phyloP scores from a whole-genome alignment of 2,113 vertebrate species.

The Lophotis ruficrista region DNA sequence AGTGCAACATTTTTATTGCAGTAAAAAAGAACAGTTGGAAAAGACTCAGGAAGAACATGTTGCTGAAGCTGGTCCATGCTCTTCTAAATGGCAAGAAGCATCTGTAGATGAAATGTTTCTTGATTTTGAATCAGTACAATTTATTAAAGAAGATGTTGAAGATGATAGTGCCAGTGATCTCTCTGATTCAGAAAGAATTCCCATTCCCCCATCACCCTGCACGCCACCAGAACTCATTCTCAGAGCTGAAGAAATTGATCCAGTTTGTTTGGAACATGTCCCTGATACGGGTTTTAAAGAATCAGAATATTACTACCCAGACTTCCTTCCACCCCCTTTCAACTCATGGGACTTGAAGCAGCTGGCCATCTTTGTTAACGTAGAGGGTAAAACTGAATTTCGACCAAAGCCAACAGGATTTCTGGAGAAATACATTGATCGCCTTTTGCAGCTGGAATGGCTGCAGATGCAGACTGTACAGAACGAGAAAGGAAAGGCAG shows the following conservation, averaged over 20 bases:
- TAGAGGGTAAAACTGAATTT: constrained; percentile 63
- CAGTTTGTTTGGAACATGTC: constrained; percentile 46
- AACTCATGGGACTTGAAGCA: constrained; percentile 87
- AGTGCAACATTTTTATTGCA: neutral
- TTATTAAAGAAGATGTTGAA: constrained; percentile 76
- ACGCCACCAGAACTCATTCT: constrained; percentile 85
- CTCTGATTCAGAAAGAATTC: constrained; percentile 86
- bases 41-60: neutral
- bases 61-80: neutral
- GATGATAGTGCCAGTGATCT: constrained; percentile 90
- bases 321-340: constrained; percentile 90
- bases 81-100: constrained; percentile 21
- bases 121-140: constrained; percentile 68
- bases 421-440: constrained; percentile 83
- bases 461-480: constrained; percentile 82
- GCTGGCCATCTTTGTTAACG: constrained; percentile 78
- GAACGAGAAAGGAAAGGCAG: constrained; percentile 73
- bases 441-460: constrained; percentile 89
- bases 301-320: constrained; percentile 76
- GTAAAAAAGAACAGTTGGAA: neutral
- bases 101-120: constrained; percentile 64
- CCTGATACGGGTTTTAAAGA: neutral
- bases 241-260: constrained; percentile 83
- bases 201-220: constrained; percentile 58
- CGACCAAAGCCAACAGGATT: constrained; percentile 66